Percentiles rank a stretch among this genome's conserved stretches.
These are phyloP conservation scores for Serinus canaria DNA, from an alignment of 2,113 vertebrate genomes.

Conservation along the genomic window DNA sequence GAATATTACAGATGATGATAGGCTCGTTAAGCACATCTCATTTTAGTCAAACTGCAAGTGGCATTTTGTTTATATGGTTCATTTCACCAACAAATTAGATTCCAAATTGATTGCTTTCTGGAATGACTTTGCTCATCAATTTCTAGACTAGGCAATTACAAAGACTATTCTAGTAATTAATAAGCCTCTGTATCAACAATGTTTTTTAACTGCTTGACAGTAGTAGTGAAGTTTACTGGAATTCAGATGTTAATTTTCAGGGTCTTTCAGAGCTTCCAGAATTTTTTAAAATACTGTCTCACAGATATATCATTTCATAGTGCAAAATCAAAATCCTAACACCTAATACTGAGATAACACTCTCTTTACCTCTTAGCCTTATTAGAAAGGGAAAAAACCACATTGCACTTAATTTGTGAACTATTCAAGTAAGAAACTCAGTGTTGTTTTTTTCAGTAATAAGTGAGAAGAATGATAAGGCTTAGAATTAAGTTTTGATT, in stretches of 20 bases:
- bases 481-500: neutral
- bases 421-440: neutral
- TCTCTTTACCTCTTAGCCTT: neutral
- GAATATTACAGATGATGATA: slow-evolving; percentile 70
- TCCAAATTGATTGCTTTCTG: slow-evolving; percentile 80
- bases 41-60: slow-evolving; percentile 78
- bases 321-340: neutral
- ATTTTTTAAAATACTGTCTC: neutral
- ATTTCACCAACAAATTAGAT: slow-evolving; percentile 85
- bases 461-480: neutral
- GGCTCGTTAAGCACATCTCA: slow-evolving; percentile 80
- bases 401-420: neutral
- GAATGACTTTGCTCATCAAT: slow-evolving; percentile 81
- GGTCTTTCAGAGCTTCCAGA: neutral
- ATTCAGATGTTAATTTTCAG: slow-evolving; percentile 43
- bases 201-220: slow-evolving; percentile 55
- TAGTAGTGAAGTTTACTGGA: slow-evolving; percentile 48
- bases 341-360: neutral
- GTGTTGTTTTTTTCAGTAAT: neutral
- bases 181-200: slow-evolving; percentile 71
- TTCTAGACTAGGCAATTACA: slow-evolving; percentile 74
- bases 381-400: neutral
- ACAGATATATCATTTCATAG: neutral
- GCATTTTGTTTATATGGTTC: slow-evolving; percentile 84
- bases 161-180: slow-evolving; percentile 77